phyloP scores from a whole-genome alignment of 2,797 vertebrate species.

The Scarus forsteni region DNA sequence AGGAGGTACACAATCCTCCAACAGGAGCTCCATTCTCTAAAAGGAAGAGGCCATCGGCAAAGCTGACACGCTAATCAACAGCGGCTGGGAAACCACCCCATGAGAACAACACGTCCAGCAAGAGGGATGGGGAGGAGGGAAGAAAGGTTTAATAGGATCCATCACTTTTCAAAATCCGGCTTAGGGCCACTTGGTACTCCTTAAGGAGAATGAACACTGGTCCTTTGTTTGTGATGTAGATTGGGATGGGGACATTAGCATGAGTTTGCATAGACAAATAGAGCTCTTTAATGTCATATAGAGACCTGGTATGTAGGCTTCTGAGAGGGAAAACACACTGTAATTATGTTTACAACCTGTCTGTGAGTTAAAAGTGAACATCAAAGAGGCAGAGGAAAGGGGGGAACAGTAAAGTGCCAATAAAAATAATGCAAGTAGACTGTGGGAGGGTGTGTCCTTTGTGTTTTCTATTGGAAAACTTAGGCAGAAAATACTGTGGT shows the following conservation, averaged over 20 bases:
- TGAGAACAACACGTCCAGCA: constrained; percentile 51
- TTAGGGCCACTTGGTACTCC: constrained; percentile 62
- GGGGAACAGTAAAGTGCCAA: constrained; percentile 26
- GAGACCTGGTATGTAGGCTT: constrained; percentile 31
- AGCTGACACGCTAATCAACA: constrained; percentile 72
- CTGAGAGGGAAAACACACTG: constrained; percentile 12
- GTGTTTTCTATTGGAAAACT: constrained; percentile 42
- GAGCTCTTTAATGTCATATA: constrained; percentile 27
- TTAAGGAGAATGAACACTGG: constrained; percentile 68
- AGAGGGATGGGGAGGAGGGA: constrained; percentile 47
- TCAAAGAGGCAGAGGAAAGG: constrained; percentile 50
- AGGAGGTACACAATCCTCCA: constrained; percentile 71
- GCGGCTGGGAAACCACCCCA: constrained; percentile 67
- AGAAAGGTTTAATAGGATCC: constrained; percentile 52
- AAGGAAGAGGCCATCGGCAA: constrained; percentile 72
- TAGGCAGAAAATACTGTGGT: constrained; percentile 39
- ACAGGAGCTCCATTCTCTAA: constrained; percentile 70
- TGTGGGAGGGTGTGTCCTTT: constrained; percentile 44
- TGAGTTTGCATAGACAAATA: constrained; percentile 62
- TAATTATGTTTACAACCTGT: constrained; percentile 66
- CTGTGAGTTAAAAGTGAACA: constrained; percentile 53
- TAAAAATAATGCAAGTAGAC: constrained; percentile 49
- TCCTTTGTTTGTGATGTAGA: constrained; percentile 62
- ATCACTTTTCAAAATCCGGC: constrained; percentile 65
- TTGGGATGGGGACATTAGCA: constrained; percentile 51